Conservation (phyloP, 2,888 invertebrate genomes). For the Conistra vaccinii region DNA sequence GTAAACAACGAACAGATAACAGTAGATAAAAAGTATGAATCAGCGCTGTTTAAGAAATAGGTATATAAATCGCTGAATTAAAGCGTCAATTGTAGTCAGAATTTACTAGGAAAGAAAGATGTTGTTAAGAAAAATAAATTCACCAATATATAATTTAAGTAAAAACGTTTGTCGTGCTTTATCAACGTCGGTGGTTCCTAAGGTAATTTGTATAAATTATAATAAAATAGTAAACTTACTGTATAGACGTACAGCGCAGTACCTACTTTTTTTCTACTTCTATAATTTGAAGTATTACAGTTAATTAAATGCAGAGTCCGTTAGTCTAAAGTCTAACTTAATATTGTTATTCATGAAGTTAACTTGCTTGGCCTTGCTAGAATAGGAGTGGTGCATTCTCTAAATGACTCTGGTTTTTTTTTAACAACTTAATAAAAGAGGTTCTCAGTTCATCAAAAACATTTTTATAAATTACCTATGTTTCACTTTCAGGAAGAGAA, state of each 20-base stretch:
- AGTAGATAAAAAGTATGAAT: slow-evolving; percentile 4
- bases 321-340: not conserved
- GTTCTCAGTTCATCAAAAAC: not conserved
- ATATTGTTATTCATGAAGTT: not conserved
- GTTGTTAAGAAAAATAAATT: slow-evolving; percentile 64
- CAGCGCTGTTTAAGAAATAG: not conserved
- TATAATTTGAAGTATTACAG: not conserved
- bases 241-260: not conserved
- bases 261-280: not conserved
- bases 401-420: not conserved
- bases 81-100: not conserved
- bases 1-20: slow-evolving; percentile 9
- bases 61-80: not conserved
- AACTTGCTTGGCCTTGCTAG: not conserved
- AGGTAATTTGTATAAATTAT: slow-evolving; percentile 61
- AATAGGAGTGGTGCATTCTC: not conserved
- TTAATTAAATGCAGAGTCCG: not conserved
- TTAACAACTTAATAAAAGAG: not conserved
- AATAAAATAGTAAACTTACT: not conserved
- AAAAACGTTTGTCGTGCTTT: slow-evolving; percentile 61
- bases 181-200: slow-evolving; percentile 69
- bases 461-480: not conserved
- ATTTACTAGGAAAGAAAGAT: slow-evolving; percentile 36
- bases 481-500: slow-evolving; percentile 90
- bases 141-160: slow-evolving; percentile 45